Evolutionary conservation across 2,888 invertebrate species (phyloP).

Genomic region (Hirtodrosophila alboralis): DNA sequence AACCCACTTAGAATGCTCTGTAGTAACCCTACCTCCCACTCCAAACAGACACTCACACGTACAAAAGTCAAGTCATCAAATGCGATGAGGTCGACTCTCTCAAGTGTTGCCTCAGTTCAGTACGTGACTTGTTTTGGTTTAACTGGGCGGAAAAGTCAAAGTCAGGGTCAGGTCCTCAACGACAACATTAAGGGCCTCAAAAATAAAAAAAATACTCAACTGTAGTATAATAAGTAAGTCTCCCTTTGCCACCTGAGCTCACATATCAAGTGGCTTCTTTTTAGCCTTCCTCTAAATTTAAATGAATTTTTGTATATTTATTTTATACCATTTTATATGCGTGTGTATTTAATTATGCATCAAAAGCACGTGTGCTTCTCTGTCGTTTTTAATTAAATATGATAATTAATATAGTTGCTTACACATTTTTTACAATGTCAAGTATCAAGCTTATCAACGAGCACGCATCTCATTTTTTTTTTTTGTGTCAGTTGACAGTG

Average conservation of each 20-base stretch:
- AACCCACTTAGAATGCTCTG: conserved; percentile 30
- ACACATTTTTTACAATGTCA: conserved; percentile 19
- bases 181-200: conserved; percentile 7
- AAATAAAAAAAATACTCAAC: conserved; percentile 16
- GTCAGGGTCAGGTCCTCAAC: conserved; percentile 64
- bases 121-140: conserved; percentile 60
- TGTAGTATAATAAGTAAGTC: conserved; percentile 12
- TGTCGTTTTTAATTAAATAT: conserved; percentile 60
- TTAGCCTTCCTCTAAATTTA: conserved; percentile 5
- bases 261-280: conserved; percentile 39
- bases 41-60: conserved; percentile 20
- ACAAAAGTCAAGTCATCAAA: conserved; percentile 28
- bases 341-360: conserved; percentile 50
- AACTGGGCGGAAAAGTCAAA: conserved; percentile 58
- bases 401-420: conserved; percentile 58
- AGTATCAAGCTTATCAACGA: no score
- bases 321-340: no score
- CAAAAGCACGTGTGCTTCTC: conserved; percentile 40
- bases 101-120: conserved; percentile 47
- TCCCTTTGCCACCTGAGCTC: conserved; percentile 7
- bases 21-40: conserved; percentile 23
- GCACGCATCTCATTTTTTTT: background rate
- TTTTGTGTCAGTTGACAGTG: no score
- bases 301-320: no score
- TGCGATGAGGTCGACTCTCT: conserved; percentile 28